Conservation (phyloP, 1,140 invertebrate genomes). For the Trichoplusia ni region DNA sequence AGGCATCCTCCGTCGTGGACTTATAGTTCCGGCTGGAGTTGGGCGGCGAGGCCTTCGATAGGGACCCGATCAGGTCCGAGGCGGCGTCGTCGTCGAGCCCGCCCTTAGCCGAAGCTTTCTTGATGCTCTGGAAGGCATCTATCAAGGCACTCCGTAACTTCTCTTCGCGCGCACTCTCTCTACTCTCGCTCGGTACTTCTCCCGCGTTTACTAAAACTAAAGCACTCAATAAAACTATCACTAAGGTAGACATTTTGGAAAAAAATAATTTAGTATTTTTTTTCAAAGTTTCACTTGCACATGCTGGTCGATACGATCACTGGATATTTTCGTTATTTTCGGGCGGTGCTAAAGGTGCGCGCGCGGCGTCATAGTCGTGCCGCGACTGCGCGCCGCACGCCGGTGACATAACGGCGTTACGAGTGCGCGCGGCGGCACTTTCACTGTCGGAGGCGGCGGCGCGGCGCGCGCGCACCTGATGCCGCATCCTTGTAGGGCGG, state of each 20-base stretch:
- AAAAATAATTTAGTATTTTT: slow-evolving; percentile 39
- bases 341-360: slow-evolving; percentile 52
- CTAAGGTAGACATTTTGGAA: slow-evolving; percentile 59
- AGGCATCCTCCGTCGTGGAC: slow-evolving; percentile 54
- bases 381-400: slow-evolving; percentile 48
- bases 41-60: slow-evolving; percentile 37
- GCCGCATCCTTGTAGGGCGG: slow-evolving; percentile 66
- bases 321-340: slow-evolving; percentile 26
- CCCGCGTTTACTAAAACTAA: slow-evolving; percentile 50
- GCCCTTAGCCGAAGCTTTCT: slow-evolving; percentile 69
- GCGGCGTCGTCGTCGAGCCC: slow-evolving; percentile 59
- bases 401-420: slow-evolving; percentile 72
- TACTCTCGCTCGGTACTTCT: slow-evolving; percentile 49
- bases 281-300: slow-evolving; percentile 53
- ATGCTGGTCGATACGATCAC: slow-evolving; percentile 46
- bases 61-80: slow-evolving; percentile 64
- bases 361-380: slow-evolving; percentile 65
- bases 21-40: slow-evolving; percentile 46
- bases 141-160: slow-evolving; percentile 71
- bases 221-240: slow-evolving; percentile 62
- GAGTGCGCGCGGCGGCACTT: slow-evolving; percentile 59
- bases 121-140: slow-evolving; percentile 76
- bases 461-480: slow-evolving; percentile 47
- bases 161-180: slow-evolving; percentile 66
- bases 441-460: slow-evolving; percentile 64